Evolutionary conservation across 2,797 vertebrate genomes (phyloP).

Genomic region (Onychomys torridus): DNA sequence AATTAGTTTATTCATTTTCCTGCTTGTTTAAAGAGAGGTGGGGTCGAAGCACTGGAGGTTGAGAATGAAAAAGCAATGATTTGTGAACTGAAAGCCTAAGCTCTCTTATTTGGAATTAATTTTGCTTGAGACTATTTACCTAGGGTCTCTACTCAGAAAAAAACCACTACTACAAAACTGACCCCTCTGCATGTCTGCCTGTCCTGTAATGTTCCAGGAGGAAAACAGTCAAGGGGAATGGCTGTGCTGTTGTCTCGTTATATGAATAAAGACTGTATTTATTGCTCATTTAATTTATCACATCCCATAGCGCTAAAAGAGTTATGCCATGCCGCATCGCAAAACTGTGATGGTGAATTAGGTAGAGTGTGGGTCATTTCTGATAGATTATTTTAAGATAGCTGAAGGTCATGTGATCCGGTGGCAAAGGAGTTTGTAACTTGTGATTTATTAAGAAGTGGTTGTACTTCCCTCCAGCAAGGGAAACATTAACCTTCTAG

Average conservation of each 20-base stretch:
- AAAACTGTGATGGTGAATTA: background rate
- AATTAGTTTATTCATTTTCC: background rate
- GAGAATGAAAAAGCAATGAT: background rate
- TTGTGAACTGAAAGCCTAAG: background rate
- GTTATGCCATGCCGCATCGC: background rate
- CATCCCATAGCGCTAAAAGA: background rate
- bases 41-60: background rate
- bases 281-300: conserved; percentile 30
- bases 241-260: background rate
- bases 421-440: background rate
- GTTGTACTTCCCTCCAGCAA: background rate
- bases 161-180: background rate
- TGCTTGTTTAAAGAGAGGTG: background rate
- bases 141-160: background rate
- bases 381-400: background rate
- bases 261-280: background rate
- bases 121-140: conserved; percentile 28
- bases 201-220: background rate
- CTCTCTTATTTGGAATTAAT: background rate
- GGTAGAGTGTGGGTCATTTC: background rate
- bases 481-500: conserved; percentile 58
- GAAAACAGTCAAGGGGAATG: background rate
- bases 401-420: background rate
- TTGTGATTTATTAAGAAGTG: conserved; percentile 3
- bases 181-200: background rate